These are phyloP conservation scores for Adelosebastes latens DNA, from an alignment of 2,797 vertebrate species.

Conservation along the genomic window DNA sequence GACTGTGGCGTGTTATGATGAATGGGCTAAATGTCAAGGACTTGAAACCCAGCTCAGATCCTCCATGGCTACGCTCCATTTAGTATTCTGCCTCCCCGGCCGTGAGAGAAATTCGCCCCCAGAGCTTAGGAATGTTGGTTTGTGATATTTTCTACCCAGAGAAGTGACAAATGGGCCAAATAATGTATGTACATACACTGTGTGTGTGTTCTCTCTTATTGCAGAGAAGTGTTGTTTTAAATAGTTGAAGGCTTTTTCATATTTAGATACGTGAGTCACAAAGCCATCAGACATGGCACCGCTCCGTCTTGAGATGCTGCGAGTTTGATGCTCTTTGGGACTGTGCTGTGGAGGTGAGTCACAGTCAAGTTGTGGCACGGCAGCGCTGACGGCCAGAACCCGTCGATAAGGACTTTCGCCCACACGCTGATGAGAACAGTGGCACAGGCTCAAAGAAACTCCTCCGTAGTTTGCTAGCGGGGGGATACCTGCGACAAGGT, in stretches of 20 bases:
- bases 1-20: conserved; percentile 77
- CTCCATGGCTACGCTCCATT: conserved; percentile 62
- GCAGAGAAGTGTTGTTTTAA: conserved; percentile 13
- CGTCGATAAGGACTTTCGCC: conserved; percentile 59
- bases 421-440: conserved; percentile 63
- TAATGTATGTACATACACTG: neutral
- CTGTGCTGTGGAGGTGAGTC: conserved; percentile 62
- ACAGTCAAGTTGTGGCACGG: conserved; percentile 49
- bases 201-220: neutral
- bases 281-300: neutral
- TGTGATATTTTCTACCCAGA: conserved; percentile 24
- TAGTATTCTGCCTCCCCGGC: conserved; percentile 59
- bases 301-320: conserved; percentile 1
- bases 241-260: conserved; percentile 9
- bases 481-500: conserved; percentile 75
- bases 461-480: conserved; percentile 55
- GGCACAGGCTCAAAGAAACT: conserved; percentile 68
- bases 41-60: conserved; percentile 77
- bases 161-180: conserved; percentile 26
- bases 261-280: conserved; percentile 26
- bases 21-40: conserved; percentile 82
- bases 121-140: conserved; percentile 43
- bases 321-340: conserved; percentile 45
- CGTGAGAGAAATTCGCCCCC: conserved; percentile 39
- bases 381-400: conserved; percentile 56